Evolutionary conservation across 2,113 vertebrate genomes (phyloP).

Genomic region (Clarias gariepinus): DNA sequence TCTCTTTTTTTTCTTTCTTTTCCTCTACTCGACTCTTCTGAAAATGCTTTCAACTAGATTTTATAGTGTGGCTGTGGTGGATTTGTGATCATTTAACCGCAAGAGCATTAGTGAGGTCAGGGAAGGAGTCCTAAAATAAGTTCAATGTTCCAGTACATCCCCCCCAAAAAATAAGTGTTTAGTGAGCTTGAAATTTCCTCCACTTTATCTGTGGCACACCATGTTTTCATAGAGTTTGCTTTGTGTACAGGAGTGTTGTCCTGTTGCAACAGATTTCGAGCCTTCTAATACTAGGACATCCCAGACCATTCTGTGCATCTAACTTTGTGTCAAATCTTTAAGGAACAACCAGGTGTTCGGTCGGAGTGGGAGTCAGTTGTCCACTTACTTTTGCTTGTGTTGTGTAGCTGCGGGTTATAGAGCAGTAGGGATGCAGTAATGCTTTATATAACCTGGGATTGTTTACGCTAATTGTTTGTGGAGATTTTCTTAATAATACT

Average conservation of each 20-base stretch:
- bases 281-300: neutral
- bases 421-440: neutral
- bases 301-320: neutral
- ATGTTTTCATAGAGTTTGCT: neutral
- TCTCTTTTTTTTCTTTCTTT: neutral
- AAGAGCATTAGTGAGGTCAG: neutral
- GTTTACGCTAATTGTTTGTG: neutral
- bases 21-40: neutral
- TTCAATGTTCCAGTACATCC: neutral
- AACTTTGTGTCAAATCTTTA: neutral
- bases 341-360: neutral
- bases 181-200: neutral
- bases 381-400: neutral
- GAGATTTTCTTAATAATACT: neutral
- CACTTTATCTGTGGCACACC: neutral
- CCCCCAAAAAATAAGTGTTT: neutral
- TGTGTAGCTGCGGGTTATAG: neutral
- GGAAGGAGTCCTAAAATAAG: neutral
- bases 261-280: neutral
- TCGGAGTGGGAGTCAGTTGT: neutral
- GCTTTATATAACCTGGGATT: neutral
- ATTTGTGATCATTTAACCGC: neutral
- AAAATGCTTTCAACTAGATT: neutral
- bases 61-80: neutral
- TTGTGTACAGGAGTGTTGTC: neutral